Conservation (phyloP, 1,140 invertebrate species). For the Linepithema humile region DNA sequence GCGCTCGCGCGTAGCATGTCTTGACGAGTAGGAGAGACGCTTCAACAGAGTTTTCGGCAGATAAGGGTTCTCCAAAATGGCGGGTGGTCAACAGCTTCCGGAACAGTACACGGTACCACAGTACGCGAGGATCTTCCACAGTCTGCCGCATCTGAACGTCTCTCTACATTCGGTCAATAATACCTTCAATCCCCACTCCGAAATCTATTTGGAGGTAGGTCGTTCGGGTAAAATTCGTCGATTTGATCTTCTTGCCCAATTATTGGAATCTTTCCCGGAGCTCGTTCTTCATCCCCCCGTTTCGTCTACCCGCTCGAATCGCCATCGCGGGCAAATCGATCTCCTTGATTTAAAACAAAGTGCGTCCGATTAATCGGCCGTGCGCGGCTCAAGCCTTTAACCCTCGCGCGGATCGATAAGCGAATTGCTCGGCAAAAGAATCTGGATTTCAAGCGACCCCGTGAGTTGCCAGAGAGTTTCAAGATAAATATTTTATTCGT, state of each 20-base stretch:
- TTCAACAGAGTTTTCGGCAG: constrained; percentile 79
- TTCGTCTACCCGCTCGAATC: neutral
- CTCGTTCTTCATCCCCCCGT: neutral
- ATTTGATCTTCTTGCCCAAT: neutral
- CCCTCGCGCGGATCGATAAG: constrained; percentile 23
- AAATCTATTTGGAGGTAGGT: constrained; percentile 93
- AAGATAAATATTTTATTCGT: constrained; percentile 29
- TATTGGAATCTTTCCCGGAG: neutral
- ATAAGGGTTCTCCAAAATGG: constrained; percentile 82
- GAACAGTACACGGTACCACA: constrained; percentile 92
- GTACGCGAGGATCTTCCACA: constrained; percentile 93
- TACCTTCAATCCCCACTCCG: constrained; percentile 94
- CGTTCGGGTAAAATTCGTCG: neutral
- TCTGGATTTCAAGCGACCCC: neutral
- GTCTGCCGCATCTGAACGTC: constrained; percentile 94
- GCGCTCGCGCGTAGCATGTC: constrained; percentile 81
- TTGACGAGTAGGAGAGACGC: constrained; percentile 81
- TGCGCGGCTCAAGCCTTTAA: constrained; percentile 5
- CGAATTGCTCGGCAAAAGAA: neutral
- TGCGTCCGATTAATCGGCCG: neutral
- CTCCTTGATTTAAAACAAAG: constrained; percentile 43
- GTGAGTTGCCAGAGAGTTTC: neutral
- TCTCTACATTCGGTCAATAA: constrained; percentile 94
- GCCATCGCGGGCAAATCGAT: constrained; percentile 19
- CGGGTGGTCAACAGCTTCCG: constrained; percentile 85